Percentiles rank a stretch among this genome's conserved stretches.
Conservation (phyloP, 1,140 invertebrate genomes). For the Dendroctonus ponderosae region DNA sequence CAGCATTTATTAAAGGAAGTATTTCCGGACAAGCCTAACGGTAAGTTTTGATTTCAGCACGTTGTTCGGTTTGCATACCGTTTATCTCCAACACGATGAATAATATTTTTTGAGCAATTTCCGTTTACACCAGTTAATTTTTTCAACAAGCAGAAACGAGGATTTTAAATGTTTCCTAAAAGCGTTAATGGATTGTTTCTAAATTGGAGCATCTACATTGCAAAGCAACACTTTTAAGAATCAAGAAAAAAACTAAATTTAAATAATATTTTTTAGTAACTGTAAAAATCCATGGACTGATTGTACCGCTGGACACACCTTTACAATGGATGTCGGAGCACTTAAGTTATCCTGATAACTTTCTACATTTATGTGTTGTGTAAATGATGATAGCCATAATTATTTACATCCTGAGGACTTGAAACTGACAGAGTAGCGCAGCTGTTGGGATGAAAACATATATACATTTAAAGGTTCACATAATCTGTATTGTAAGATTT, state of each 20-base stretch:
- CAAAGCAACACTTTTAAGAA: background rate
- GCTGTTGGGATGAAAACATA: too few relatives aligned
- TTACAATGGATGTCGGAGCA: slow-evolving; percentile 97
- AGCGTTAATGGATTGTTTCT: too few relatives aligned
- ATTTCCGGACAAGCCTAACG: slow-evolving; percentile 60
- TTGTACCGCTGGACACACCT: slow-evolving; percentile 84
- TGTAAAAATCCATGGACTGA: slow-evolving; percentile 87
- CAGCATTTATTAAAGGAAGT: slow-evolving; percentile 71
- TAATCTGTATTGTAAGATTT: too few relatives aligned
- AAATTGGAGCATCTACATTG: too few relatives aligned
- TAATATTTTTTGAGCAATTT: background rate
- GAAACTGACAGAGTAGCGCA: too few relatives aligned
- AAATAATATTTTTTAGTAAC: slow-evolving; percentile 59
- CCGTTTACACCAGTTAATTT: too few relatives aligned
- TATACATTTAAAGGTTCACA: too few relatives aligned
- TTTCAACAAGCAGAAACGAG: too few relatives aligned
- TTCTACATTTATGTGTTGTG: slow-evolving; percentile 78
- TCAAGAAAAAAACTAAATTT: slow-evolving; percentile 20
- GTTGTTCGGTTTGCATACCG: background rate
- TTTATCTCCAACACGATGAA: background rate
- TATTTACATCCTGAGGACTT: too few relatives aligned
- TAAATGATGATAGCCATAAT: slow-evolving; percentile 2
- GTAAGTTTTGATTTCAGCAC: slow-evolving; percentile 44
- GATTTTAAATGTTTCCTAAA: too few relatives aligned
- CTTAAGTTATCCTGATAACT: slow-evolving; percentile 98